Conservation (phyloP, 2,888 invertebrate genomes). For the Sepiola atlantica region DNA sequence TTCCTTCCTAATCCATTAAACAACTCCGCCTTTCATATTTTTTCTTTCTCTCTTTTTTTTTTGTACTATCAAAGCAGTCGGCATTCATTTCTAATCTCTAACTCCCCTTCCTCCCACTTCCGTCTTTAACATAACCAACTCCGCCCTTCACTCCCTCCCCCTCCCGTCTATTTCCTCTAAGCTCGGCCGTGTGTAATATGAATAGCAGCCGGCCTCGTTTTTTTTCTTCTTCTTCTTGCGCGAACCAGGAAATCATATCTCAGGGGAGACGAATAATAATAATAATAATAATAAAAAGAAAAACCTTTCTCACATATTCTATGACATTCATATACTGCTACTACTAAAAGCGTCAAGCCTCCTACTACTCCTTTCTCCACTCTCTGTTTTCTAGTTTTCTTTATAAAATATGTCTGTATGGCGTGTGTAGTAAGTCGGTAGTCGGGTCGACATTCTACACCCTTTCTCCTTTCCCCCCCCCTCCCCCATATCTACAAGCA, state of each 20-base stretch:
- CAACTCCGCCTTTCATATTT: not conserved
- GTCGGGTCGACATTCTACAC: slow-evolving; percentile 39
- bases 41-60: not conserved
- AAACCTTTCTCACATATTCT: slow-evolving; percentile 32
- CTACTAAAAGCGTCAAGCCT: not conserved
- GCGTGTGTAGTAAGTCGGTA: slow-evolving; percentile 38
- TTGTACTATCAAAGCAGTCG: slow-evolving; percentile 32
- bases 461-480: no score
- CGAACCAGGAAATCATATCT: slow-evolving; percentile 32
- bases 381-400: not conserved
- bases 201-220: not conserved
- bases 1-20: not conserved
- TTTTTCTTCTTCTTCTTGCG: not conserved
- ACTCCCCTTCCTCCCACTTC: not conserved
- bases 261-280: not conserved
- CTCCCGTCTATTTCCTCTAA: slow-evolving; percentile 21
- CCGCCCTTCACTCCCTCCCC: not conserved
- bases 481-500: not conserved
- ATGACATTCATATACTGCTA: slow-evolving; percentile 1
- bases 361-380: not conserved
- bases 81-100: not conserved
- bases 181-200: not conserved
- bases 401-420: slow-evolving; percentile 24
- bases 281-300: not conserved
- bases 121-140: not conserved